These are phyloP conservation scores for Gavia stellata DNA, from an alignment of 2,113 vertebrate species.

Conservation along the genomic window DNA sequence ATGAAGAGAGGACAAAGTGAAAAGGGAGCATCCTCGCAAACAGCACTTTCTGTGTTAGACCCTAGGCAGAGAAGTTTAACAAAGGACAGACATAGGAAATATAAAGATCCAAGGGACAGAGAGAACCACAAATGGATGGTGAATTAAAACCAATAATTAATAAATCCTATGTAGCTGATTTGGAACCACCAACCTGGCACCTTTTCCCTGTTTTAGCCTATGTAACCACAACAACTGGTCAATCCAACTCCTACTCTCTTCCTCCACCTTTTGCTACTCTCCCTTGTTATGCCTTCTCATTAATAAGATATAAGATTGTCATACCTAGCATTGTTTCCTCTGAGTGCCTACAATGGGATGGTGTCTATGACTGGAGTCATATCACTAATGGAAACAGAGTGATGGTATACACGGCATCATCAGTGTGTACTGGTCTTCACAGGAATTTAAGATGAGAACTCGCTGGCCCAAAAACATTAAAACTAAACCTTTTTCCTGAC, in stretches of 20 bases:
- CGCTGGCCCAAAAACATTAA: neutral
- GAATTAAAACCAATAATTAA: neutral
- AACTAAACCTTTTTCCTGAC: neutral
- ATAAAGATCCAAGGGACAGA: neutral
- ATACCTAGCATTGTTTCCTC: neutral
- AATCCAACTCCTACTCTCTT: neutral
- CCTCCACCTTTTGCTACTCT: neutral
- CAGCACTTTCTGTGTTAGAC: neutral
- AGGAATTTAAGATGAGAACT: neutral
- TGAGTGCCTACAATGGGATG: neutral
- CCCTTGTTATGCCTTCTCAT: neutral
- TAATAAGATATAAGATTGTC: neutral
- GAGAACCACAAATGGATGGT: neutral
- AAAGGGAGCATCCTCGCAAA: neutral
- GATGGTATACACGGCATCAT: neutral
- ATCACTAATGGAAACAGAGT: neutral
- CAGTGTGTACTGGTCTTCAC: neutral
- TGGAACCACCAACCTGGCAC: neutral
- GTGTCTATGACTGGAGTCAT: neutral
- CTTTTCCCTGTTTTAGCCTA: neutral
- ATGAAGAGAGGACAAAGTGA: neutral
- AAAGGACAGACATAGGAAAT: neutral
- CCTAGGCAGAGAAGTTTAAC: neutral
- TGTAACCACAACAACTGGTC: neutral
- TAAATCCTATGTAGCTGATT: neutral